Conservation (phyloP, 2,113 vertebrate genomes). For the Campylomormyrus numenius region DNA sequence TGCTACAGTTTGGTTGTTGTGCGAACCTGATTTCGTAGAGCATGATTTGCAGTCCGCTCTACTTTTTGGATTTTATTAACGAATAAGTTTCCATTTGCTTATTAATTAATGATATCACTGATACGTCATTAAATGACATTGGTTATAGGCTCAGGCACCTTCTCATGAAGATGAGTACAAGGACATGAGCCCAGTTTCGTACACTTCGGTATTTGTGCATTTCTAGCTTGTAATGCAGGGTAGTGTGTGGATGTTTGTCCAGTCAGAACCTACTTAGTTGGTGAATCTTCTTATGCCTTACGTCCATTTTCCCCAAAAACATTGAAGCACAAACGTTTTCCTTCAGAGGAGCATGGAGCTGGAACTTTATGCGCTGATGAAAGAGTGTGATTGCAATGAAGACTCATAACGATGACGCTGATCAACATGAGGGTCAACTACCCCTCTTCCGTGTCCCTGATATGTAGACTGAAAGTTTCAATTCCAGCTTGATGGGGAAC, state of each 20-base stretch:
- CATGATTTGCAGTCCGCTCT: too few relatives aligned
- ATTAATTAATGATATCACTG: background rate
- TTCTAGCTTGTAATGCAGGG: background rate
- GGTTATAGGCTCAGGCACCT: background rate
- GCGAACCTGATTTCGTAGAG: too few relatives aligned
- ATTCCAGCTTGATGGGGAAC: background rate
- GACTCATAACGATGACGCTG: background rate
- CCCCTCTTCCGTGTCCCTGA: background rate
- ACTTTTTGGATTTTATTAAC: background rate
- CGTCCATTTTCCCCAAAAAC: background rate
- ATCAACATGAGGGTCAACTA: background rate
- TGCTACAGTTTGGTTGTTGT: background rate
- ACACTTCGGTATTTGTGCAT: background rate
- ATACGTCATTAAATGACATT: background rate
- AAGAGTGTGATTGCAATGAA: background rate
- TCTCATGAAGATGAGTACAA: background rate
- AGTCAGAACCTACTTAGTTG: background rate
- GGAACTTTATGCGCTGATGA: background rate
- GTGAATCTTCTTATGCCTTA: background rate
- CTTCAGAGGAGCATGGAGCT: background rate
- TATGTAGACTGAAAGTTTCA: background rate
- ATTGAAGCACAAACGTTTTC: background rate
- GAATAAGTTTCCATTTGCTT: background rate
- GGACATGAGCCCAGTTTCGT: background rate
- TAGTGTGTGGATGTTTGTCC: background rate